These are phyloP conservation scores for Oithona nana DNA, from an alignment of 2,888 invertebrate species.

Conservation along the genomic window DNA sequence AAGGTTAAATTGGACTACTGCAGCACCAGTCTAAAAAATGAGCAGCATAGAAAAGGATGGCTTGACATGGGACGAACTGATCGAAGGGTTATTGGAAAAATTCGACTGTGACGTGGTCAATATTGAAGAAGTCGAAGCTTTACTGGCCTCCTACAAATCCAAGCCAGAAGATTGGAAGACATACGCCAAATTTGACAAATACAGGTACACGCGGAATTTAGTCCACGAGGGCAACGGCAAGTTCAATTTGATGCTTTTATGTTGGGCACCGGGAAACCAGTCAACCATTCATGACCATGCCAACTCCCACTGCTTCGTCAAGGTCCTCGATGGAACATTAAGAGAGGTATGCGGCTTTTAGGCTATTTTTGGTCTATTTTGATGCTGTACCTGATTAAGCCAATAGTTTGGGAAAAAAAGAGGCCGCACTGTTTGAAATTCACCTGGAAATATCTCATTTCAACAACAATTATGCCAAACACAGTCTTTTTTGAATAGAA, in stretches of 20 bases:
- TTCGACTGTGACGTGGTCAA: slow-evolving; percentile 66
- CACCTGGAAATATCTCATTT: no score
- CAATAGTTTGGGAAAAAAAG: no score
- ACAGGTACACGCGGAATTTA: slow-evolving; percentile 82
- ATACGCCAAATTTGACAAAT: slow-evolving; percentile 81
- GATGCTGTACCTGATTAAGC: no score
- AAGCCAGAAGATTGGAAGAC: slow-evolving; percentile 78
- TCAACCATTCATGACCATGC: slow-evolving; percentile 93
- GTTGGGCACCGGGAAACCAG: slow-evolving; percentile 90
- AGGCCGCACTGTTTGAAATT: no score
- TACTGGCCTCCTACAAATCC: slow-evolving; percentile 63
- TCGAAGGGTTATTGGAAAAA: slow-evolving; percentile 45
- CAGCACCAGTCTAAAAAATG: not conserved
- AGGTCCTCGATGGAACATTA: slow-evolving; percentile 33
- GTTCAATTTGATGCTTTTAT: slow-evolving; percentile 91
- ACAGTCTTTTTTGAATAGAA: no score
- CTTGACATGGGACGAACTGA: slow-evolving; percentile 24
- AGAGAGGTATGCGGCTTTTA: slow-evolving; percentile 28
- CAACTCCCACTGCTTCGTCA: slow-evolving; percentile 93
- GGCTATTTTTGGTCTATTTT: no score
- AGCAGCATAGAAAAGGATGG: not conserved
- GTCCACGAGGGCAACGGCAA: slow-evolving; percentile 90
- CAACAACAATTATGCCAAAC: no score
- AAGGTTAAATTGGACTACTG: not conserved
- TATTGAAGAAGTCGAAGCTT: slow-evolving; percentile 65